Evolutionary conservation across 2,797 vertebrate species (phyloP).

Genomic region (Etheostoma nigrum): DNA sequence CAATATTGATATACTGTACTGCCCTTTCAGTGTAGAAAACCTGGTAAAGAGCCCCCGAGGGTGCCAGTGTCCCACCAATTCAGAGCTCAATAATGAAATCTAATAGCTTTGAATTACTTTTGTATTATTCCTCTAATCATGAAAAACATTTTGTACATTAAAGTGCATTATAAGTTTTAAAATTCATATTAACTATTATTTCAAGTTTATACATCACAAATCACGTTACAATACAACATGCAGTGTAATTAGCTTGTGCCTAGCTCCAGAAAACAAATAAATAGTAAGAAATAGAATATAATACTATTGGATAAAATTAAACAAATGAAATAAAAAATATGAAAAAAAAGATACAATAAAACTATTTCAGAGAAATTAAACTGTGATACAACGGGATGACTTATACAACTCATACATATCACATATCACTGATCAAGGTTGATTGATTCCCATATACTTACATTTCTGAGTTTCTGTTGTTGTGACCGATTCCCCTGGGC

Average conservation of each 20-base stretch:
- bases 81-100: neutral
- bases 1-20: no score
- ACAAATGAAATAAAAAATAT: neutral
- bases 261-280: neutral
- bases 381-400: neutral
- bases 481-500: constrained; percentile 16
- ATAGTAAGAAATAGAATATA: neutral
- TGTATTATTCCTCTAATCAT: neutral
- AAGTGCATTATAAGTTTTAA: neutral
- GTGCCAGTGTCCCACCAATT: no score
- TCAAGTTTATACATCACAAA: neutral
- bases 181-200: neutral
- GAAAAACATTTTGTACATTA: neutral
- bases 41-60: no score
- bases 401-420: neutral
- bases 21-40: no score
- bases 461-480: constrained; percentile 49
- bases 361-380: neutral
- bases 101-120: neutral
- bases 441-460: constrained; percentile 44
- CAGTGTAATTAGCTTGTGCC: neutral
- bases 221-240: neutral
- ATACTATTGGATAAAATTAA: neutral
- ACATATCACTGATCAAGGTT: neutral
- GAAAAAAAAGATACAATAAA: neutral